A percentile compares a stretch with the other conserved stretches of the same genome.
Evolutionary conservation across 1,140 invertebrate genomes (phyloP).

Genomic region (Bombus waltoni): DNA sequence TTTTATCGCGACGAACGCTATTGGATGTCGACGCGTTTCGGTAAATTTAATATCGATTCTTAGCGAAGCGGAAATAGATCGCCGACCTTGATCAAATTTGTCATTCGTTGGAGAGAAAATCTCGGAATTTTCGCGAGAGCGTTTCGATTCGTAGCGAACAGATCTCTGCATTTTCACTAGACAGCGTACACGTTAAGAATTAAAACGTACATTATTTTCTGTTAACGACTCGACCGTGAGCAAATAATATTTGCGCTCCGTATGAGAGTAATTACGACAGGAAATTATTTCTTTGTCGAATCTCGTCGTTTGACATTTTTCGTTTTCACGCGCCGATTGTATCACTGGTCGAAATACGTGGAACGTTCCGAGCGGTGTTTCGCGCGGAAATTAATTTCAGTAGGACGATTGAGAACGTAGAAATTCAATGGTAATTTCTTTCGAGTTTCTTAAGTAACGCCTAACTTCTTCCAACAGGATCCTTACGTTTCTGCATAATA

Average conservation of each 20-base stretch:
- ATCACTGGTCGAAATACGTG: neutral
- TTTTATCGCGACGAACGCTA: too few relatives aligned
- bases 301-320: neutral
- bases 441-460: neutral
- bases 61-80: too few relatives aligned
- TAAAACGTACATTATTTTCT: neutral
- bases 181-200: neutral
- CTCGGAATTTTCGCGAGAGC: too few relatives aligned
- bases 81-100: too few relatives aligned
- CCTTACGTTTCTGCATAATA: neutral
- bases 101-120: too few relatives aligned
- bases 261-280: neutral
- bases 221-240: neutral
- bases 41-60: too few relatives aligned
- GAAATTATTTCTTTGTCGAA: neutral
- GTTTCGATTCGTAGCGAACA: too few relatives aligned
- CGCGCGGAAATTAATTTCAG: neutral
- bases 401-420: neutral
- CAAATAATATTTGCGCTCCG: neutral
- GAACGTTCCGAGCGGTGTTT: neutral
- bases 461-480: neutral
- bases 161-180: too few relatives aligned
- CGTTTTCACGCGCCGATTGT: neutral
- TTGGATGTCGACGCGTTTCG: too few relatives aligned
- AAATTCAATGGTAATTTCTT: neutral